phyloP scores from a whole-genome alignment of 2,797 vertebrate genomes.

The Lepidocolaptes lacrymiger region DNA sequence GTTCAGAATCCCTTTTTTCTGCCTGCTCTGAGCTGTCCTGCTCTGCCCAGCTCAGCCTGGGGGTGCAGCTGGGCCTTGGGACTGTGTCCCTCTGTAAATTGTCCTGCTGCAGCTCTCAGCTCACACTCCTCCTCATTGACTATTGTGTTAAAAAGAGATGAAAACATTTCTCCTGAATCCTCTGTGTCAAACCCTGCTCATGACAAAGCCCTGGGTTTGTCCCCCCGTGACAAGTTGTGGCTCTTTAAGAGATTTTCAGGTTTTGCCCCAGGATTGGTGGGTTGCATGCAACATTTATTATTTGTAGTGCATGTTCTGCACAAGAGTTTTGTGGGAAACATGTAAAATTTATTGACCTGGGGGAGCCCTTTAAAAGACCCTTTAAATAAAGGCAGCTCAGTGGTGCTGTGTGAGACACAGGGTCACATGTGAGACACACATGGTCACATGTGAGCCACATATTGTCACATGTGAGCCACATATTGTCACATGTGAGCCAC shows the following conservation, averaged over 20 bases:
- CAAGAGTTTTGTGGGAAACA: neutral
- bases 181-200: neutral
- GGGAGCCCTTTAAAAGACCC: neutral
- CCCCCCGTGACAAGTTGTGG: neutral
- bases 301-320: neutral
- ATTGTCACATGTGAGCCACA: no score
- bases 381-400: rapidly evolving
- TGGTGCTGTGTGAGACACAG: neutral
- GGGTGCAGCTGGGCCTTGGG: neutral
- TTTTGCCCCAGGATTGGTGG: neutral
- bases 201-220: neutral
- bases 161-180: neutral
- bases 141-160: neutral
- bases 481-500: no score
- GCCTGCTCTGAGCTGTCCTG: neutral
- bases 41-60: neutral
- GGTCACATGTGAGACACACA: rapidly evolving
- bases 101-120: neutral
- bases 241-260: neutral
- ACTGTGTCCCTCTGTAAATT: neutral
- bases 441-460: rapidly evolving
- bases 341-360: neutral
- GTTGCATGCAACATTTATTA: neutral
- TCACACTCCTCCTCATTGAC: neutral
- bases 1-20: neutral